Evolutionary conservation across 2,113 vertebrate species (phyloP), one percentile per base, ranked within the genome.

Genomic region (Stegastes partitus): DNA sequence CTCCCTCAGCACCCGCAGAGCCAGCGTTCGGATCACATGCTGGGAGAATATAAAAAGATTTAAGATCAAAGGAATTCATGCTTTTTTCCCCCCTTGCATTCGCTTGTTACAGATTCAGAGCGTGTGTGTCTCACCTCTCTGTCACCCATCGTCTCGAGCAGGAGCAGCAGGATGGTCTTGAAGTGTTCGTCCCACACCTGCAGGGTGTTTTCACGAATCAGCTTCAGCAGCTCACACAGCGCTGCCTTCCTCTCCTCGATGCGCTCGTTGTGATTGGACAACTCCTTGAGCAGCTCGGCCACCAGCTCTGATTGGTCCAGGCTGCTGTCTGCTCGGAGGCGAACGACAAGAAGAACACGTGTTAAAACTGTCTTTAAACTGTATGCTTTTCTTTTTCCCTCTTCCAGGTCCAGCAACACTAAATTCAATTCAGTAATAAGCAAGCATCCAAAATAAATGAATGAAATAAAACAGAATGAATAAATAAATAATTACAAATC

Each of bases 181-280:
- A 99, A 99, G 81, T 99, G 98, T 67, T 99, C 97, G 64, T 99
- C 97, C 97, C 97, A 99, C 87, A 98, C 96, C 86, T 96, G 95
- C 2, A 97, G 95, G 15, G 96, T 94, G 68, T 98, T 96, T 80
- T 98, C 97, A 4, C 96, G 96, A 73, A 97, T 98, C 68, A 98
- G 92, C 83, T 97, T 96, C 92, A 97, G 95, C 55, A 99, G 95
- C 62, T 99, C 97, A 0, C 95, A 96, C 15, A 99, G 92, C 11
- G 98, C 97, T 4, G 94, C 93, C 75, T 98, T 98, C 85, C 97
- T 95, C 93, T 99, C 98, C 89, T 99, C 98, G 19, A 97, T 92
- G 23, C 97, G 96, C 89, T 98, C 98, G 15, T 98, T 98, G 82
- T 98, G 97, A 88, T 98, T 98, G 68, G 98, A 98, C 57, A 99